Percentiles rank a stretch among this genome's conserved stretches.
Conservation (phyloP, 2,888 invertebrate genomes). For the Vesta saturnalis region DNA sequence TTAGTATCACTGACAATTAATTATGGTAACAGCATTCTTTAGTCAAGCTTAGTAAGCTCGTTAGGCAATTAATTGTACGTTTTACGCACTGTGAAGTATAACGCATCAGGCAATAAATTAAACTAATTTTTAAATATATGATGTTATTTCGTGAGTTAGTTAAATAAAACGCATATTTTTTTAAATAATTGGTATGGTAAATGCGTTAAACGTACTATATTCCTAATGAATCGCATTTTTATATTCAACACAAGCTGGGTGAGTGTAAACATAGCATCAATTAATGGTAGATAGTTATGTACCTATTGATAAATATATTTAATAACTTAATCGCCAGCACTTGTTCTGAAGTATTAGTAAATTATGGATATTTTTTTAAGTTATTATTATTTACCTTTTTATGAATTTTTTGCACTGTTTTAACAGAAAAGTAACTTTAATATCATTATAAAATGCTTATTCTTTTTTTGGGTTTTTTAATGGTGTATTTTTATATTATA, state of each 20-base stretch:
- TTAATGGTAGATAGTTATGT: too few species aligned
- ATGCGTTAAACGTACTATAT: not conserved
- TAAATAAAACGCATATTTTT: not conserved
- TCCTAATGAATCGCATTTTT: constrained; percentile 51
- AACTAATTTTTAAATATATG: constrained; percentile 15
- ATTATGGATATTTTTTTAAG: too few species aligned
- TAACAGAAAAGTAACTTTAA: too few species aligned
- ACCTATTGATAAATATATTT: too few species aligned
- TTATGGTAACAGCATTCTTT: constrained; percentile 51
- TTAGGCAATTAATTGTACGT: constrained; percentile 48
- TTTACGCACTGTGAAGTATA: constrained; percentile 41
- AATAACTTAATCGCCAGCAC: too few species aligned
- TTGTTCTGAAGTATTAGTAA: too few species aligned
- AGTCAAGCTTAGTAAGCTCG: constrained; percentile 39
- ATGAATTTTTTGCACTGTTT: too few species aligned
- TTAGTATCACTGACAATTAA: constrained; percentile 51
- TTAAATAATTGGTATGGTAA: not conserved
- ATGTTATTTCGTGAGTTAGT: constrained; percentile 7
- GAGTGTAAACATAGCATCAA: constrained; percentile 61
- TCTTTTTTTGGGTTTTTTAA: too few species aligned
- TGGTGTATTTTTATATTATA: too few species aligned
- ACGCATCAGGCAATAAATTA: constrained; percentile 31
- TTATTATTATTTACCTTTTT: too few species aligned
- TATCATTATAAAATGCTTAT: too few species aligned
- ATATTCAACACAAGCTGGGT: too few species aligned